Base-by-base conservation (phyloP, 2,113 vertebrate genomes). In the Ceyx margarethae region DNA sequence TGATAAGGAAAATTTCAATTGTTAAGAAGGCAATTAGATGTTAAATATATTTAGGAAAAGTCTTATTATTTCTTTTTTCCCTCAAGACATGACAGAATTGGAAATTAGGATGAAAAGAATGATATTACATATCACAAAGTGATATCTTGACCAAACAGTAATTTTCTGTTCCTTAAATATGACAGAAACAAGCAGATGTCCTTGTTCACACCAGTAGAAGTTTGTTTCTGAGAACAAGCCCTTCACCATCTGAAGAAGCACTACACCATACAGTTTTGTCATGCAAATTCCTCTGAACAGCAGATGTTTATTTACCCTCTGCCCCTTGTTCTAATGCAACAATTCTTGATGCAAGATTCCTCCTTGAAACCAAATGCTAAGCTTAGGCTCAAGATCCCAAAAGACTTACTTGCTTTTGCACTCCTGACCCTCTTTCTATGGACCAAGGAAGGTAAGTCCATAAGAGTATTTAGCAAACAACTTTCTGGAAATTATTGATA, bases 131-230 rank as follows among this genome's bases (percentile, higher is more conserved):
- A 65, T 81, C 48, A 48, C 5, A 4, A 64, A 90, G 53, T 50
- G 23, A 21, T 71, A 80, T 85, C 87, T 90, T 85, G 51, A 89
- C 79, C 87, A 88, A 90, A 80, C 48, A 72, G 53, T 54, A 81
- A 67, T 93, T 95, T 94, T 78, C 85, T 61, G 16, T 65, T 90
- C 73, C 35, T 85, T 75, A 74, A 81, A 71, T 61, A 81, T 10
- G 42, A n/a, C 53, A 89, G 66, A 72, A 93, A 61, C 35, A 84
- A 92, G 29, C 94, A 93, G 91, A 94, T 91, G 85, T 86, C 66
- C 76, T 83, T 74, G 53, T 64, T 85, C 79, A 87, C 42, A 51
- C 28, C 68, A 53, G 61, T 37, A 68, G 19, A 78, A 81, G 4
- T 50, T 94, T 90, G 40, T 51, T 93, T 88, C 61, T 83, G 58